Evolutionary conservation across 1,140 invertebrate genomes (phyloP), one percentile per base, ranked within the genome.

Genomic region (Dermatophagoides farinae): DNA sequence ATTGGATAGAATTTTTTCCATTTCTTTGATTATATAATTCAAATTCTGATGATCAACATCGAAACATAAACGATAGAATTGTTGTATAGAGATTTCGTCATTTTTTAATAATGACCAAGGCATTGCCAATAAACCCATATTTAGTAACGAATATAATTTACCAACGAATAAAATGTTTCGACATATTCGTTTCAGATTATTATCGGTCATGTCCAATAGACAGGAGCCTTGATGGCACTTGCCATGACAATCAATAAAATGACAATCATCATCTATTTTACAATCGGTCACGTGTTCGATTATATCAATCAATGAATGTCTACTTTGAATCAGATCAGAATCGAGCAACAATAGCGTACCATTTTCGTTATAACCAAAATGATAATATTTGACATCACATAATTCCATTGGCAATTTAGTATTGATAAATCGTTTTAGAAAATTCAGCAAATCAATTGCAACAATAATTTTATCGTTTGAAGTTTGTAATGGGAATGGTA

Each of bases 371-470:
- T 49, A 23, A 11, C 70, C 71, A 66, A 72, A 72, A 54, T 72
- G 70, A 31, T 68, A 66, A 41, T 60, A 66, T 60, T 72, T 72
- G 6, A 72, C 61, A 66, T 72, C 71, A 65, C 71, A 72, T 20
- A 72, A 60, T 14, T 71, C 66, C 10, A 72, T 52, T 20, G 58
- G 55, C n/a, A 62, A 50, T 1, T 44, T 20, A 1, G 67, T 47
- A 12, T 70, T 62, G 39, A 68, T 64, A 55, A 71, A 61, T 12
- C 70, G 25, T 38, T 63, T 52, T 16, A 70, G 39, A 20, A 68
- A 68, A 10, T 64, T 62, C 49, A 68, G 52, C 11, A 64, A 52
- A 20, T 46, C 44, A 8, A 50, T 8, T 6, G 55, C 40, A 20
- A 61, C n/a, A 18, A 52, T 9, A 1, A 62, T 10, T 12, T 49